phyloP scores from a whole-genome alignment of 2,888 invertebrate species.

The Monochamus alternatus region DNA sequence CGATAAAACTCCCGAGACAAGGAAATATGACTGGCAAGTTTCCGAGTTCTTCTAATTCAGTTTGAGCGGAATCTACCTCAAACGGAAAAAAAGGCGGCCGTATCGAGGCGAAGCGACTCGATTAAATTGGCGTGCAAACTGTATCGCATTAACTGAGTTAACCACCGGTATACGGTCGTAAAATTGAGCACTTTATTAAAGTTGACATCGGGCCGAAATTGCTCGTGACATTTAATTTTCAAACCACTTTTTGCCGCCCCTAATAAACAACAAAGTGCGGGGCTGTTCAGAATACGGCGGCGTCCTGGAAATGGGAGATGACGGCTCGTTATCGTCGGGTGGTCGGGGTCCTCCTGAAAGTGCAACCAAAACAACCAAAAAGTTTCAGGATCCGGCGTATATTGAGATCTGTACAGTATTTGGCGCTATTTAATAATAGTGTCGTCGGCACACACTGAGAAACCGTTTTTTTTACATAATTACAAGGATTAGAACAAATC shows the following conservation, averaged over 20 bases:
- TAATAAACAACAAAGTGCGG: slow-evolving; percentile 34
- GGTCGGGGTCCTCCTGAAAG: neutral
- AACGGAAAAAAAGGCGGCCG: slow-evolving; percentile 4
- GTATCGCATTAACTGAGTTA: slow-evolving; percentile 35
- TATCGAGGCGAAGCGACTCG: neutral
- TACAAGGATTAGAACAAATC: no score
- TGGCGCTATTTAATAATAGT: neutral
- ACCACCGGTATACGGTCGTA: slow-evolving; percentile 39
- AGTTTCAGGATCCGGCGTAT: neutral
- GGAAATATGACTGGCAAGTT: slow-evolving; percentile 18
- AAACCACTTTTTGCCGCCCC: slow-evolving; percentile 34
- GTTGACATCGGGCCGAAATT: slow-evolving; percentile 53
- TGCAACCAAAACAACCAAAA: neutral
- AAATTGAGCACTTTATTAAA: slow-evolving; percentile 52
- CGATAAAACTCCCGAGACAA: neutral
- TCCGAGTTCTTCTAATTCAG: neutral
- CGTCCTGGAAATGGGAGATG: neutral
- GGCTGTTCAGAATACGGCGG: slow-evolving; percentile 11
- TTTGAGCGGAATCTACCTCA: slow-evolving; percentile 1
- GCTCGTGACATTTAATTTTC: slow-evolving; percentile 50
- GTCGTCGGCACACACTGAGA: neutral
- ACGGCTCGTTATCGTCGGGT: neutral
- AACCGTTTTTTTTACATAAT: no score
- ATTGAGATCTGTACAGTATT: neutral
- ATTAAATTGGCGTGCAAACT: slow-evolving; percentile 28